phyloP scores from a whole-genome alignment of 2,888 invertebrate species.

The Panopea generosa region DNA sequence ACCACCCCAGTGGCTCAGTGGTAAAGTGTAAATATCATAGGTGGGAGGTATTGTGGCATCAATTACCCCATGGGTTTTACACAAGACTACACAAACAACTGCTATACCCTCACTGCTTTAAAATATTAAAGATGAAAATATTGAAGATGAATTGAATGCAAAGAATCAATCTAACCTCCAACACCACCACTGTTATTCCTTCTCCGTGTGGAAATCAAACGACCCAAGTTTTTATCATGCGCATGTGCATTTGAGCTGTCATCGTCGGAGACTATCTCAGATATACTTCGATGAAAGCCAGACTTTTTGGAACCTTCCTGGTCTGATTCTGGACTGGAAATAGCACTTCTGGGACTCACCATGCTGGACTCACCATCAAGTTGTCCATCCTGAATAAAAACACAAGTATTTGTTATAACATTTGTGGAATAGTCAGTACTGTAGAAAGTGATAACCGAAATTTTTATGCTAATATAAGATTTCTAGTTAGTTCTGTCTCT shows the following conservation, averaged over 20 bases:
- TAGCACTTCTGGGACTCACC: slow-evolving; percentile 75
- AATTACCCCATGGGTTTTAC: no score
- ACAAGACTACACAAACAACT: no score
- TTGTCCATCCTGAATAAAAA: slow-evolving; percentile 40
- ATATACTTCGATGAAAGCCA: slow-evolving; percentile 83
- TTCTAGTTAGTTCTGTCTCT: no score
- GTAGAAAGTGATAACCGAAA: background rate
- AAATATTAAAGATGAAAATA: no score
- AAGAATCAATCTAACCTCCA: slow-evolving; percentile 78
- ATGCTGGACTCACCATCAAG: slow-evolving; percentile 28
- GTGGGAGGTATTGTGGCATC: no score
- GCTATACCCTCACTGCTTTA: no score
- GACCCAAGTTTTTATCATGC: slow-evolving; percentile 73
- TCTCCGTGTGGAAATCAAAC: slow-evolving; percentile 62
- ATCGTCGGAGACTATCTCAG: slow-evolving; percentile 81
- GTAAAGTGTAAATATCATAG: no score
- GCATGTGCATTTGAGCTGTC: slow-evolving; percentile 65
- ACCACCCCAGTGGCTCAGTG: no score
- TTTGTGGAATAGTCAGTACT: background rate
- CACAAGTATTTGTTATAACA: background rate
- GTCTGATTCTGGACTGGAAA: slow-evolving; percentile 81
- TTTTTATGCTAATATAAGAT: no score
- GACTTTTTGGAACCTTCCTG: slow-evolving; percentile 72
- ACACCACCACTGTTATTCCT: slow-evolving; percentile 90
- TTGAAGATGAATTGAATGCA: no score